Evolutionary conservation across 1,140 invertebrate species (phyloP).

Genomic region (Steinernema khuongi): DNA sequence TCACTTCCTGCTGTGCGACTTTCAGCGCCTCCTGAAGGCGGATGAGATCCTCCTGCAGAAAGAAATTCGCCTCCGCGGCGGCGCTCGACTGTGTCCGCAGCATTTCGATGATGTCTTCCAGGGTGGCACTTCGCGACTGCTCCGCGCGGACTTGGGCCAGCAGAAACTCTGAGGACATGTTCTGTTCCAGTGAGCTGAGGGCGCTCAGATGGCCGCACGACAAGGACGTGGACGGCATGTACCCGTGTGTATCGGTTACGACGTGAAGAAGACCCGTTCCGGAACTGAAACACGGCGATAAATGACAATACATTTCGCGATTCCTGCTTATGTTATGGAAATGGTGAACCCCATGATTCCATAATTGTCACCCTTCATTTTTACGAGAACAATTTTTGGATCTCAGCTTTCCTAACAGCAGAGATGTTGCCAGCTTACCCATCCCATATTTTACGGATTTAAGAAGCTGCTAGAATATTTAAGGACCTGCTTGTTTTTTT

Average conservation of each 20-base stretch:
- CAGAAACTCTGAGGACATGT: neutral
- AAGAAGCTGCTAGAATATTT: no score
- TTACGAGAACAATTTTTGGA: no score
- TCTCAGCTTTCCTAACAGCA: no score
- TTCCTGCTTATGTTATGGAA: no score
- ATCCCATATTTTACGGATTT: no score
- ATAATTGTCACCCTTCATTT: no score
- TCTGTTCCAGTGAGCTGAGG: neutral
- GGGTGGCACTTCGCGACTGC: neutral
- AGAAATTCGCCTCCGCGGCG: neutral
- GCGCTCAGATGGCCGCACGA: neutral
- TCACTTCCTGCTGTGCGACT: neutral
- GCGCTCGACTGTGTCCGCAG: neutral
- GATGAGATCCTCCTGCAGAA: conserved; percentile 1
- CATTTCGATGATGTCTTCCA: neutral
- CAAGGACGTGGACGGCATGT: neutral
- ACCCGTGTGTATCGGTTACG: neutral
- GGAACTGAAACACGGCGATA: conserved; percentile 13
- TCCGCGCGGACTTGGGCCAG: neutral
- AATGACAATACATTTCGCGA: no score
- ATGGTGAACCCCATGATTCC: no score
- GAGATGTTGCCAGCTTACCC: no score
- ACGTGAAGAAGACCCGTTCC: conserved; percentile 6
- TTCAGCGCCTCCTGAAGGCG: neutral
- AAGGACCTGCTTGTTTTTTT: no score